A percentile compares a stretch with the other conserved stretches of the same genome.
Evolutionary conservation across 2,797 vertebrate species (phyloP).

Genomic region (Takifugu rubripes): DNA sequence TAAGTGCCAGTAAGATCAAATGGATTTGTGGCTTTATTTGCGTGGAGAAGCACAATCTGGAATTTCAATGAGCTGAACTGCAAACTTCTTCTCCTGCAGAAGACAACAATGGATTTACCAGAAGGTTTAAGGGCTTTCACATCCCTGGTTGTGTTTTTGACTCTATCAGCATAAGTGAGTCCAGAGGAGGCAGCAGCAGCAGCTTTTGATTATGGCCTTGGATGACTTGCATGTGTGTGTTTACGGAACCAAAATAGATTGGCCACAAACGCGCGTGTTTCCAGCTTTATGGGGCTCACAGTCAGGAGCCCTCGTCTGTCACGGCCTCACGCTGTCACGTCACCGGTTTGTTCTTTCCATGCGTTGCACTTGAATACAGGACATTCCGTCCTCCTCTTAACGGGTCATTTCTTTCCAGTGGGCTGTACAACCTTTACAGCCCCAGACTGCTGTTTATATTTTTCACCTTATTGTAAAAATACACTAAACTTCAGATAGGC

Average conservation of each 20-base stretch:
- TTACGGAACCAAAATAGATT: constrained; percentile 44
- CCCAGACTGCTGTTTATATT: constrained; percentile 2
- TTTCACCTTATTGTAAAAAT: constrained; percentile 39
- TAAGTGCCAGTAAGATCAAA: constrained; percentile 15
- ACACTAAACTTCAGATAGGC: constrained; percentile 1
- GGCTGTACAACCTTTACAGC: constrained; percentile 35
- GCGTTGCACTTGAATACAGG: constrained; percentile 43
- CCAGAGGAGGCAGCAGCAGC: constrained; percentile 51
- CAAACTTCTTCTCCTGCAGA: background rate
- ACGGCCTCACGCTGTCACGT: constrained; percentile 45
- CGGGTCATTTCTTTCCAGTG: constrained; percentile 47
- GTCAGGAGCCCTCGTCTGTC: constrained; percentile 43
- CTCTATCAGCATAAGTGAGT: constrained; percentile 47
- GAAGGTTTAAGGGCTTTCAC: constrained; percentile 1
- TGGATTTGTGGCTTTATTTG: constrained; percentile 14
- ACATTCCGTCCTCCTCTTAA: constrained; percentile 58
- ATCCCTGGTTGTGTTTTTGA: constrained; percentile 20
- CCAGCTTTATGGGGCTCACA: constrained; percentile 42
- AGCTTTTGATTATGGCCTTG: constrained; percentile 57
- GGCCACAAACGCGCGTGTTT: constrained; percentile 46
- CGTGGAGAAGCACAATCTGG: constrained; percentile 1
- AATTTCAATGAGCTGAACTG: background rate
- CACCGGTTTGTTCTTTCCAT: constrained; percentile 44
- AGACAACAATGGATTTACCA: background rate
- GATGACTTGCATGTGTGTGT: constrained; percentile 32